Conservation (phyloP, 2,888 invertebrate species). For the Argynnis bischoffii region DNA sequence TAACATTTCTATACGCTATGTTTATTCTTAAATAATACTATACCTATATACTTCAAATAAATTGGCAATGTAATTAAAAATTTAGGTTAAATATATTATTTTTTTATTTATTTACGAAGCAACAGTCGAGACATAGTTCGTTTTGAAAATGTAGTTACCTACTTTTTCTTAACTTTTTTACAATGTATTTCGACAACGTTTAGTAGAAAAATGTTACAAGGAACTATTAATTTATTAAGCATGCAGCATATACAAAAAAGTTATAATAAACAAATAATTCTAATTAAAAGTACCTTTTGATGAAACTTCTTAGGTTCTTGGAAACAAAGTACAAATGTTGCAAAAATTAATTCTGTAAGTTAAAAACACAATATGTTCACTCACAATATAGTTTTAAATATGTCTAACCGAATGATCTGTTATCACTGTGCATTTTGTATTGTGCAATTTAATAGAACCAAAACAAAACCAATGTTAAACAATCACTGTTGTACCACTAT, state of each 20-base stretch:
- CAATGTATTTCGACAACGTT: no score
- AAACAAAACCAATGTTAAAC: constrained; percentile 23
- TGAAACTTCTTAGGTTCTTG: constrained; percentile 7
- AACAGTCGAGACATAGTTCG: no score
- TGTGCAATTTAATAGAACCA: constrained; percentile 23
- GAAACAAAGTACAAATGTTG: constrained; percentile 6
- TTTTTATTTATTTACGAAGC: no score
- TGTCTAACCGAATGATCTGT: constrained; percentile 3
- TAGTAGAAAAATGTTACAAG: no score
- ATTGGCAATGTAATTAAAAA: no score
- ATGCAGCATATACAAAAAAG: not conserved
- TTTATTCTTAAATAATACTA: no score
- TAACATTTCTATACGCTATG: no score
- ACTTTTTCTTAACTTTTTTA: no score
- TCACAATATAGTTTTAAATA: constrained; percentile 4
- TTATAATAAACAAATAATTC: not conserved
- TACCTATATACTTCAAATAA: no score
- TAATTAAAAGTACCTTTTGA: constrained; percentile 17
- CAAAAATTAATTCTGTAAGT: not conserved
- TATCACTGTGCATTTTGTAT: constrained; percentile 11
- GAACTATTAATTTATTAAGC: not conserved
- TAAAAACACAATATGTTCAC: constrained; percentile 7
- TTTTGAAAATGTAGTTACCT: no score
- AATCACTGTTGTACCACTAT: constrained; percentile 21
- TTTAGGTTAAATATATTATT: no score